A percentile compares a stretch with the other conserved stretches of the same genome.
Evolutionary conservation across 2,113 vertebrate genomes (phyloP).

Genomic region (Jacana jacana): DNA sequence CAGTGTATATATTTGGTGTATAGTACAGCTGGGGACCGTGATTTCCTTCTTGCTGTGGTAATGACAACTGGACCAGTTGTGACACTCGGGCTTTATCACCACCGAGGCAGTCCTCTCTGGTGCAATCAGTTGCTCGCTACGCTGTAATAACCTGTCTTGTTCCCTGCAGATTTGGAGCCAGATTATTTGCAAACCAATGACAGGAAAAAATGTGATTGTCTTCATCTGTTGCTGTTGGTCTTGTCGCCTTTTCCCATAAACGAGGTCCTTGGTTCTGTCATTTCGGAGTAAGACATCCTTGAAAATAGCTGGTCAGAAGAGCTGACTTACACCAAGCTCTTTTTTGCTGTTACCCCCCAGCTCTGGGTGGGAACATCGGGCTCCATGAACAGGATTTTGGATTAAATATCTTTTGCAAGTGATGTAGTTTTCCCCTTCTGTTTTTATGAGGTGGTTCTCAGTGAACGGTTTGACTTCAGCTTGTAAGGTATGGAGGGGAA

Average conservation of each 20-base stretch:
- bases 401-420: background rate
- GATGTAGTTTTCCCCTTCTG: fast-evolving
- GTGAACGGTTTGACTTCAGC: background rate
- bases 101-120: background rate
- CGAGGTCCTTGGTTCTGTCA: background rate
- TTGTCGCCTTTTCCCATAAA: background rate
- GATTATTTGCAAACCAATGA: background rate
- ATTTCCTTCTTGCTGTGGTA: background rate
- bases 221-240: background rate
- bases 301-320: background rate
- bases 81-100: background rate
- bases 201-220: background rate
- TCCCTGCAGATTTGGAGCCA: background rate
- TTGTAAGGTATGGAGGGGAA: background rate
- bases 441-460: background rate
- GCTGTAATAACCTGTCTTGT: background rate
- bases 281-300: background rate
- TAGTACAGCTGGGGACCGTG: no score
- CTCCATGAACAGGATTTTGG: background rate
- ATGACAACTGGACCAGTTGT: background rate
- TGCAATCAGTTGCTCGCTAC: background rate
- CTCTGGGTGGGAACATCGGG: background rate
- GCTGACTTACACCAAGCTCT: fast-evolving
- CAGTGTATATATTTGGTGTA: no score
- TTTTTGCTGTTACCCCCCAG: background rate